Evolutionary conservation across 2,113 vertebrate species (phyloP), one percentile per base, ranked within the genome.

Genomic region (Passer domesticus): DNA sequence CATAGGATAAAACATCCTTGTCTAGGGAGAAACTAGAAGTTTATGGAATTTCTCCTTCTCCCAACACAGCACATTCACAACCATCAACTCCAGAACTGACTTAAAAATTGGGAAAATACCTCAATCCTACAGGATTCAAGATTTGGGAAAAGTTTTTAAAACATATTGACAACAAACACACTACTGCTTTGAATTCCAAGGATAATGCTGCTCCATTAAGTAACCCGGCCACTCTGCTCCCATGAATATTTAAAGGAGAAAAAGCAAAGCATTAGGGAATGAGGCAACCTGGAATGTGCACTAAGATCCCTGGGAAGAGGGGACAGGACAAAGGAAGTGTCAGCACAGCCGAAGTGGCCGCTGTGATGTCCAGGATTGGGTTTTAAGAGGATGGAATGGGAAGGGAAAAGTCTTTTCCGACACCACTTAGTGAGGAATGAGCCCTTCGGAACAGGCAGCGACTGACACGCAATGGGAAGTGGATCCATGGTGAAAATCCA

Each of bases 191-290:
- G 62, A 77, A 69, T 64, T 73, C 21, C 7, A 56, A 81, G 63
- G 58, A 66, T 64, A 43, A 28, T 0, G 25, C 27, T 39, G 73
- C 23, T 92, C 91, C 94, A 89, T 95, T 96, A 95, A 95, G 46
- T 14, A 66, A 70, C 53, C 31, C 13, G 7, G 69, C 67, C 93
- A 87, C 87, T 95, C 95, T 24, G 58, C 84, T 85, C 6, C 23
- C 84, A 97, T 96, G 52, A 97, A 96, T 97, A 95, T 97, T 97
- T 97, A 31, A 97, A 82, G 62, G 76, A 63, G 46, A 70, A 91
- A 90, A 84, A 77, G 89, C 60, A 83, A 90, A 91, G 93, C 89
- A 90, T 92, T 91, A 94, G 83, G 84, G 67, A 69, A 72, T 53
- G 83, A 39, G 59, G 84, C 63, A 68, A 55, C 73, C 63, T 3